phyloP scores from a whole-genome alignment of 2,113 vertebrate genomes.

The Orientallactaga bullata region DNA sequence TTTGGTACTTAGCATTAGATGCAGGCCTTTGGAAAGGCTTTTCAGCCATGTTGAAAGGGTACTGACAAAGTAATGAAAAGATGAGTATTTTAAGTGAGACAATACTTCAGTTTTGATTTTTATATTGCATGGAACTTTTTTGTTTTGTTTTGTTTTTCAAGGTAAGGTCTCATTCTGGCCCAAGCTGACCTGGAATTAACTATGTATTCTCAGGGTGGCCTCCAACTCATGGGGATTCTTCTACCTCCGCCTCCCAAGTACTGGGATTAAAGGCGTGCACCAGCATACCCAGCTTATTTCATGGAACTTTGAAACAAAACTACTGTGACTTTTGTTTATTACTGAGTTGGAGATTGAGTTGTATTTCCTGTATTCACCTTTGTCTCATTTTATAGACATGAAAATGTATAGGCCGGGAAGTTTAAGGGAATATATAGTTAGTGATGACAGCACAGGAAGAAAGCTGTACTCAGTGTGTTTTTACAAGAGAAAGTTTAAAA shows the following conservation, averaged over 20 bases:
- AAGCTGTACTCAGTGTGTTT: background rate
- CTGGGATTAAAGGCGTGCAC: too few species aligned
- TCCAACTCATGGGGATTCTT: too few species aligned
- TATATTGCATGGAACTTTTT: conserved; percentile 13
- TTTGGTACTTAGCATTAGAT: background rate
- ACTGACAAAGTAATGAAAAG: background rate
- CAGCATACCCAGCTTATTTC: too few species aligned
- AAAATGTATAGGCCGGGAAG: background rate
- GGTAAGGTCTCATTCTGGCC: too few species aligned
- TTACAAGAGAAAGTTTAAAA: background rate
- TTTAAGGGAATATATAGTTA: background rate
- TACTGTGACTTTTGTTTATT: background rate
- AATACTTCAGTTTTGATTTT: background rate
- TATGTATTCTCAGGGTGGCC: too few species aligned
- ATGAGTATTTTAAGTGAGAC: background rate
- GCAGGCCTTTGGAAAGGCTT: background rate
- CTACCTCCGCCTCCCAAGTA: too few species aligned
- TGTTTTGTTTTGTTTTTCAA: too few species aligned
- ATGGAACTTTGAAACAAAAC: background rate
- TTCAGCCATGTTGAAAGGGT: too few species aligned
- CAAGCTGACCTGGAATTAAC: too few species aligned
- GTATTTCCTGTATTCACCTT: background rate
- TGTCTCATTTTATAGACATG: background rate
- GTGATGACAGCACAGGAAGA: background rate
- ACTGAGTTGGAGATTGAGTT: background rate